A percentile compares a stretch with the other conserved stretches of the same genome.
Conservation (phyloP, 1,140 invertebrate genomes). For the Semibalanus balanoides region DNA sequence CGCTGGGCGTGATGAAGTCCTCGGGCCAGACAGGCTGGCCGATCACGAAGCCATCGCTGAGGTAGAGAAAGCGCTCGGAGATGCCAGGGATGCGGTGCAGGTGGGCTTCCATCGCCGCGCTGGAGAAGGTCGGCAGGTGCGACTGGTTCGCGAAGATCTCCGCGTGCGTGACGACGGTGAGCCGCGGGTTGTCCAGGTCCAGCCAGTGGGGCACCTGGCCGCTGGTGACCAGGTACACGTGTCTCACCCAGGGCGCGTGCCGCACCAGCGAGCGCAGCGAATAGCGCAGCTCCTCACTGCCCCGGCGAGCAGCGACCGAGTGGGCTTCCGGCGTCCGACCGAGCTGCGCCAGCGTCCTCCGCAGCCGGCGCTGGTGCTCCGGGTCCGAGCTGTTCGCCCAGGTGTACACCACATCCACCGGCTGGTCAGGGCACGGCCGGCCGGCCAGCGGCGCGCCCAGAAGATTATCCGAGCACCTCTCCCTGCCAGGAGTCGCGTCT, state of each 20-base stretch:
- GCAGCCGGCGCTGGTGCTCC: slow-evolving; percentile 36
- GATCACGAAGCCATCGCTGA: slow-evolving; percentile 74
- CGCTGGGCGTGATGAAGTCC: slow-evolving; percentile 54
- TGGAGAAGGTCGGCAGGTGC: slow-evolving; percentile 66
- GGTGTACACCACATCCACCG: slow-evolving; percentile 71
- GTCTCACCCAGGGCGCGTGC: slow-evolving; percentile 64
- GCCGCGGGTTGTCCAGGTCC: slow-evolving; percentile 54
- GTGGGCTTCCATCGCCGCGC: slow-evolving; percentile 55
- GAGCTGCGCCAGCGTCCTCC: background rate
- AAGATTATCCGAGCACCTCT: no score
- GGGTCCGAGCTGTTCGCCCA: slow-evolving; percentile 77
- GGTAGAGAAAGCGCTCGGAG: slow-evolving; percentile 64
- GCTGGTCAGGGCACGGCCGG: slow-evolving; percentile 19
- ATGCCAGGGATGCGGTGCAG: slow-evolving; percentile 56
- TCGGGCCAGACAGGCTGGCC: slow-evolving; percentile 57
- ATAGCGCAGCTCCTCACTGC: slow-evolving; percentile 48
- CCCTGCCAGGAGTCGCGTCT: no score
- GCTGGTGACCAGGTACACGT: slow-evolving; percentile 68
- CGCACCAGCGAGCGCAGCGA: slow-evolving; percentile 59
- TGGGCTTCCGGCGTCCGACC: no score
- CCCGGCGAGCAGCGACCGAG: no score
- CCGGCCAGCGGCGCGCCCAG: no score
- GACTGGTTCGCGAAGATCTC: slow-evolving; percentile 50
- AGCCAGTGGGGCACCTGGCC: slow-evolving; percentile 75
- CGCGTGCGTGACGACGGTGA: slow-evolving; percentile 53